Conservation (phyloP, 2,888 invertebrate species). For the Slavum lentiscoides region DNA sequence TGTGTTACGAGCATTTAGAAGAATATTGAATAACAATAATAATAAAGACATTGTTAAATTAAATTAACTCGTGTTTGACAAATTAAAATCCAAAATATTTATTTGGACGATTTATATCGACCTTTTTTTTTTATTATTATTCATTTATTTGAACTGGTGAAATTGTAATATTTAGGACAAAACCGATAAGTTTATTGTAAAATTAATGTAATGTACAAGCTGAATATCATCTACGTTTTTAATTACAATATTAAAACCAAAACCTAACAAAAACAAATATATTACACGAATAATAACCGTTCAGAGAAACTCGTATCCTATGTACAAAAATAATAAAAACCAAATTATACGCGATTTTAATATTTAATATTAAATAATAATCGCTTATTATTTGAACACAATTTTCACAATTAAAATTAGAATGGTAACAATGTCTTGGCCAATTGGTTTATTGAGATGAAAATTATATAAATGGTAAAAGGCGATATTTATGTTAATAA, state of each 20-base stretch:
- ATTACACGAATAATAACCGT: neutral
- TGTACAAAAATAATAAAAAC: neutral
- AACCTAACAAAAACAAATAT: neutral
- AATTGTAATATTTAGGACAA: too few species aligned
- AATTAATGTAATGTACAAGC: too few species aligned
- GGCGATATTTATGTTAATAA: too few species aligned
- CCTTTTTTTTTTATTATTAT: too few species aligned
- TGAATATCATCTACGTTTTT: too few species aligned
- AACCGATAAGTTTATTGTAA: too few species aligned
- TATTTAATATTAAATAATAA: neutral
- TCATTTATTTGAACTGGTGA: too few species aligned
- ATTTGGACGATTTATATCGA: too few species aligned
- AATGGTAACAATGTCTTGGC: conserved; percentile 37
- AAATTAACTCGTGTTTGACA: neutral
- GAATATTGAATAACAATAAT: conserved; percentile 20
- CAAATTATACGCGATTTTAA: neutral
- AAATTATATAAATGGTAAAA: conserved; percentile 13
- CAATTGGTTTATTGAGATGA: neutral
- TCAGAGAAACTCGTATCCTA: neutral
- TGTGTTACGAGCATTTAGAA: conserved; percentile 30
- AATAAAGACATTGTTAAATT: conserved; percentile 34
- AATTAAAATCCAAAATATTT: conserved; percentile 1
- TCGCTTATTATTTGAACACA: neutral
- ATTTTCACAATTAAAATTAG: conserved; percentile 6
- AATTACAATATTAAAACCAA: too few species aligned